phyloP scores from a whole-genome alignment of 2,113 vertebrate genomes.

The cat (Felis catus) region F.catus_Fca126_mat1.0 CM031426.1:12468001-12468500 shows the following conservation, averaged over 20 bases:
- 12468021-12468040: background rate
- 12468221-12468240: background rate
- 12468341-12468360: background rate
- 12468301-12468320: background rate
- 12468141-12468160: background rate
- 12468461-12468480: background rate
- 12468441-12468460: background rate
- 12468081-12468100: background rate
- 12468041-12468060: background rate
- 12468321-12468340: background rate
- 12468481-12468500: background rate
- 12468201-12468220: background rate
- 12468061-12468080: background rate
- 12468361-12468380: background rate
- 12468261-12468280: background rate
- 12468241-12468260: background rate
- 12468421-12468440: background rate
- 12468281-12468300: background rate
- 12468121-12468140: background rate
- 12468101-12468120: background rate
- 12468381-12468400: background rate
- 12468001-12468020: conserved; percentile 20
- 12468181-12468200: background rate
- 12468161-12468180: background rate
- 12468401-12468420: background rate